These are phyloP conservation scores for Pseudorhombus dupliciocellatus DNA, from an alignment of 2,113 vertebrate genomes.

Conservation along the genomic window DNA sequence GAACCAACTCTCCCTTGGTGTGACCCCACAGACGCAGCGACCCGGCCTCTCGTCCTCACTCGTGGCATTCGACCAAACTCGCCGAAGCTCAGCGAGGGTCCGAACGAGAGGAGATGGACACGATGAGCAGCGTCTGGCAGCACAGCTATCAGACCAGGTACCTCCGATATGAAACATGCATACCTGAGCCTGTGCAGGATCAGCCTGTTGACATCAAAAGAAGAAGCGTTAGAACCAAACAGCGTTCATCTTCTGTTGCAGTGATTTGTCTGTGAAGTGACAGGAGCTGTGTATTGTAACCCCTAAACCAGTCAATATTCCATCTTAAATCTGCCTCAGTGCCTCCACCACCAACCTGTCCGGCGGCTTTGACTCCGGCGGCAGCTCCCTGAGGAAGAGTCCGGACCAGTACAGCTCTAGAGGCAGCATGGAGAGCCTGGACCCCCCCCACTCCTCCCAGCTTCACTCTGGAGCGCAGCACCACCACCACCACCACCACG, in stretches of 20 bases:
- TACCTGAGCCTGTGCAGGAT: too few species aligned
- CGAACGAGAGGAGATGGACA: conserved; percentile 85
- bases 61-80: conserved; percentile 92
- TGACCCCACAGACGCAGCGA: conserved; percentile 82
- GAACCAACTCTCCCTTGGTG: neutral
- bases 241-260: too few species aligned
- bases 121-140: conserved; percentile 88
- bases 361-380: conserved; percentile 70
- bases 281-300: too few species aligned
- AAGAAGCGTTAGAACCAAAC: too few species aligned
- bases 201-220: too few species aligned
- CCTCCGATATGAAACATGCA: neutral
- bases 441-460: conserved; percentile 73
- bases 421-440: conserved; percentile 97
- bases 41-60: conserved; percentile 86
- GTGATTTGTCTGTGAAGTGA: too few species aligned
- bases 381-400: conserved; percentile 88
- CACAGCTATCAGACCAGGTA: conserved; percentile 92
- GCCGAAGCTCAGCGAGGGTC: conserved; percentile 80
- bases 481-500: conserved; percentile 53
- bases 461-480: conserved; percentile 44
- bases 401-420: conserved; percentile 95
- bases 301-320: too few species aligned
- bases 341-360: conserved; percentile 92
- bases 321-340: conserved; percentile 80